Evolutionary conservation across 2,888 invertebrate genomes (phyloP).

Genomic region (Arenicola marina): DNA sequence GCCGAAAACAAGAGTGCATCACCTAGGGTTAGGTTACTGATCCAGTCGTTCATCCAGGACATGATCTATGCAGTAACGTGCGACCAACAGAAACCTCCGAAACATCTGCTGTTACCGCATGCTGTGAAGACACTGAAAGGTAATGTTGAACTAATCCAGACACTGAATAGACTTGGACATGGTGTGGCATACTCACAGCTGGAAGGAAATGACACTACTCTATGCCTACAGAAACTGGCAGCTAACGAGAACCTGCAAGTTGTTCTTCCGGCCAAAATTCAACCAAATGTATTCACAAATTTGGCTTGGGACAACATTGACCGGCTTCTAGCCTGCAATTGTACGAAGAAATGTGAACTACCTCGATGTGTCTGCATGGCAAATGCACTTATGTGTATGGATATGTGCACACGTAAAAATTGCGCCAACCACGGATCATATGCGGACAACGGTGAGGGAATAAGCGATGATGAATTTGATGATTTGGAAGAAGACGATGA

Average conservation of each 20-base stretch:
- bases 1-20: background rate
- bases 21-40: background rate
- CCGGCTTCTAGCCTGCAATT: too few species aligned
- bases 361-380: too few species aligned
- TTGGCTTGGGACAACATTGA: slow-evolving; percentile 38
- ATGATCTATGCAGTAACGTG: too few species aligned
- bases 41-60: slow-evolving; percentile 17
- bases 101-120: slow-evolving; percentile 21
- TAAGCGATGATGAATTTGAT: too few species aligned
- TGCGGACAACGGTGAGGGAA: too few species aligned
- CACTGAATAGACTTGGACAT: slow-evolving; percentile 25
- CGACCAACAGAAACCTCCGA: slow-evolving; percentile 14
- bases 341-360: too few species aligned
- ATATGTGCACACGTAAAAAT: too few species aligned
- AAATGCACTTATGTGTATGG: too few species aligned
- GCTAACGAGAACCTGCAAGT: slow-evolving; percentile 4
- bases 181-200: slow-evolving; percentile 21
- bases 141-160: slow-evolving; percentile 22
- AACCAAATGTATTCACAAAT: slow-evolving; percentile 23
- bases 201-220: slow-evolving; percentile 25
- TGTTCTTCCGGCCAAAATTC: slow-evolving; percentile 21
- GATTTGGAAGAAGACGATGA: too few species aligned
- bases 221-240: slow-evolving; percentile 31
- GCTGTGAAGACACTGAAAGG: slow-evolving; percentile 24
- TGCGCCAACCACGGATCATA: too few species aligned